phyloP scores from a whole-genome alignment of 2,888 invertebrate genomes.

The Epinotia nisella region DNA sequence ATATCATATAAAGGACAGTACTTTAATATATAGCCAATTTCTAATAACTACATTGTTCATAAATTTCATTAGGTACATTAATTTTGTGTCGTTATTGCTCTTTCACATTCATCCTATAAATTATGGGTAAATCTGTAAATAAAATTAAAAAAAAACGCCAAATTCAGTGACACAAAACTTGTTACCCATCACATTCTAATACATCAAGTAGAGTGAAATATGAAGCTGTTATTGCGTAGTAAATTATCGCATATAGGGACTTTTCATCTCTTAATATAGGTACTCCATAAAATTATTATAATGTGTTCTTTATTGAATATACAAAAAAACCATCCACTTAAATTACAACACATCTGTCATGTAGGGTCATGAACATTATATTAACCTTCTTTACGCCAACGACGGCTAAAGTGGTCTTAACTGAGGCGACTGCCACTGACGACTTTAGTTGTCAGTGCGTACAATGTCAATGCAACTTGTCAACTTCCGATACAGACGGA shows the following conservation, averaged over 20 bases:
- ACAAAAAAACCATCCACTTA: too few relatives aligned
- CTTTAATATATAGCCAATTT: constrained; percentile 14
- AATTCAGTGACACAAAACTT: not conserved
- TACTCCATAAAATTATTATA: too few relatives aligned
- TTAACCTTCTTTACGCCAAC: not conserved
- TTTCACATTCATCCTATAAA: not conserved
- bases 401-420: not conserved
- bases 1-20: constrained; percentile 34
- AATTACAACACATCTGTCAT: not conserved
- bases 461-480: too few relatives aligned
- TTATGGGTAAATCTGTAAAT: not conserved
- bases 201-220: too few relatives aligned
- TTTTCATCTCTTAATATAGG: too few relatives aligned
- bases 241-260: too few relatives aligned
- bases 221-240: too few relatives aligned
- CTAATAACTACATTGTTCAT: constrained; percentile 20
- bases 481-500: not conserved
- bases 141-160: not conserved
- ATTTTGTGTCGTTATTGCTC: constrained; percentile 24
- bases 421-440: not conserved
- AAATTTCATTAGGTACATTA: constrained; percentile 19
- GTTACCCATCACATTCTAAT: not conserved
- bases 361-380: not conserved
- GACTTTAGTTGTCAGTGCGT: not conserved
- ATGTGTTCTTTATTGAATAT: too few relatives aligned